Base-by-base conservation (phyloP, 1,140 invertebrate genomes). In the Leptopilina boulardi region DNA sequence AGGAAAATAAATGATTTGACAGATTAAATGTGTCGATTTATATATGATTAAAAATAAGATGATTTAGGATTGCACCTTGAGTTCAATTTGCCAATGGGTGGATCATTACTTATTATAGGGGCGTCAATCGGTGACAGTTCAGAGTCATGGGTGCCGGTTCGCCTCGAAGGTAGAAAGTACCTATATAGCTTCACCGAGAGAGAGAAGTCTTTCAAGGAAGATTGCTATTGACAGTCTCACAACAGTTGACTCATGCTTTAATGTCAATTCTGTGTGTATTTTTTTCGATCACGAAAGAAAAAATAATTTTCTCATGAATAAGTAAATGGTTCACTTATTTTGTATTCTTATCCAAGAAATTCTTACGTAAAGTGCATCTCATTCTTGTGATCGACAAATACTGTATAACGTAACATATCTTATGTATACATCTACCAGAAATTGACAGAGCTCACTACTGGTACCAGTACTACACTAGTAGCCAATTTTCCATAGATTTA, bases 111-210 rank as follows among this genome's bases (percentile, higher is more conserved):
- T 66, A 66, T 30, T 66, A 66, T 66, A 30, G 13, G 23, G 59
- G 59, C 59, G 59, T 66, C 59, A 66, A 54, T 66, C 23, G 59
- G 59, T 66, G 59, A 66, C 59, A 66, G 59, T 66, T 66, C 59
- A 30, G 26, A 66, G 59, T n/a, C 26, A 66, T 66, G 74, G 74
- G 42, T 66, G 71, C 76, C 77, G 78, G 83, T 82, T 83, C 74
- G 82, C 82, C 80, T 83, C 78, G 82, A 70, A 84, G 80, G 83
- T 84, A 84, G 83, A 84, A 84, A 84, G 83, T 84, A 54, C 3
- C 54, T 56, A 11, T 23, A 13, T 26, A 30, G n/a, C 21, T 11
- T 66, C 56, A 13, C 5, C 1, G 13, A 15, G n/a, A n/a, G n/a
- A n/a, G n/a, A n/a, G n/a, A n/a, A n/a, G 26, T 66, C 59, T 66